Conservation (phyloP, 2,113 vertebrate genomes). For the Nesoenas mayeri region DNA sequence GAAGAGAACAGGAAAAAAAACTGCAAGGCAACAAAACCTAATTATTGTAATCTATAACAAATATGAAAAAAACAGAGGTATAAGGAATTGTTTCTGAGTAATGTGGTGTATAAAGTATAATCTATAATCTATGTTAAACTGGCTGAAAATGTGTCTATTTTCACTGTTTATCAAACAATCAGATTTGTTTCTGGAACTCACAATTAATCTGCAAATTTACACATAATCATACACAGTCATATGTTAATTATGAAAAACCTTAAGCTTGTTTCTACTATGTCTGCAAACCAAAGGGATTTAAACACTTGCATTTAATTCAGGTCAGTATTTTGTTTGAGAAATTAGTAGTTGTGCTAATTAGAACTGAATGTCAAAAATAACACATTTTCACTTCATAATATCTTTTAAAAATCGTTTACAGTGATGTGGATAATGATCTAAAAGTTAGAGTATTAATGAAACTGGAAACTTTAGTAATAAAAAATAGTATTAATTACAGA, state of each 20-base stretch:
- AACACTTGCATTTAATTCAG: not conserved
- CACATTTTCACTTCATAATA: not conserved
- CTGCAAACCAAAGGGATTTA: constrained; percentile 5
- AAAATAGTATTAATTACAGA: not conserved
- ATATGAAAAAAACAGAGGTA: not conserved
- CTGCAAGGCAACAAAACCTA: not conserved
- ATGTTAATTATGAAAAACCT: not conserved
- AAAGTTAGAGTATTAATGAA: not conserved
- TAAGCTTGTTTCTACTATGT: not conserved
- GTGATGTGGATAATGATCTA: not conserved
- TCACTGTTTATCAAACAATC: not conserved
- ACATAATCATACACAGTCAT: not conserved
- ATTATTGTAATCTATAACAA: not conserved
- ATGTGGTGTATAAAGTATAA: not conserved
- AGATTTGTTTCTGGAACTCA: not conserved
- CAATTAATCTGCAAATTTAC: not conserved
- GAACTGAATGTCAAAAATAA: not conserved
- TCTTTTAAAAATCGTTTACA: not conserved
- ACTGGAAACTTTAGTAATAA: not conserved
- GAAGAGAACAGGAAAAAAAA: not conserved
- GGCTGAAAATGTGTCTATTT: not conserved
- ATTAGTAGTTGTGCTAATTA: not conserved
- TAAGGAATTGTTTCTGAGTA: not conserved
- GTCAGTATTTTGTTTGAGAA: not conserved
- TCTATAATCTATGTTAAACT: not conserved